phyloP scores from a whole-genome alignment of 2,113 vertebrate genomes.

The Nipponia nippon region DNA sequence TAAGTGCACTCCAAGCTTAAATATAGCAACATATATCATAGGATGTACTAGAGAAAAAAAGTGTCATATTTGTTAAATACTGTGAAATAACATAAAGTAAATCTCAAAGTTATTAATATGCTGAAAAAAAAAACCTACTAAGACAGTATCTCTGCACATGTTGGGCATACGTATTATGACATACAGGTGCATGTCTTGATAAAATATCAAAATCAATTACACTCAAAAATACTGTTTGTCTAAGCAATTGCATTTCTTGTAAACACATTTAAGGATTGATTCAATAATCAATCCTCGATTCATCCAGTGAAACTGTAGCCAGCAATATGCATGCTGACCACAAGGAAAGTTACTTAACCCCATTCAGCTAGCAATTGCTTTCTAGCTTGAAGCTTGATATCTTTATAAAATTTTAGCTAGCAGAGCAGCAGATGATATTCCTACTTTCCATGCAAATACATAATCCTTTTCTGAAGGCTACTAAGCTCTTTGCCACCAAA shows the following conservation, averaged over 20 bases:
- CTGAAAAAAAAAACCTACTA: background rate
- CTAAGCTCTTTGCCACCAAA: conserved; percentile 49
- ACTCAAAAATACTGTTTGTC: background rate
- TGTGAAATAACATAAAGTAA: background rate
- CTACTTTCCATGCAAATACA: conserved; percentile 19
- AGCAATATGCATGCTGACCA: background rate
- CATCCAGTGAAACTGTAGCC: background rate
- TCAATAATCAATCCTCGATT: background rate
- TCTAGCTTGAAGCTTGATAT: background rate
- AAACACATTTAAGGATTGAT: background rate
- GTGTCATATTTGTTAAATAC: background rate
- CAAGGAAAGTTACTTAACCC: background rate
- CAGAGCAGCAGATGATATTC: conserved; percentile 8
- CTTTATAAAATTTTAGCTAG: background rate
- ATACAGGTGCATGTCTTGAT: background rate
- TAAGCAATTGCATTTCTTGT: conserved; percentile 9
- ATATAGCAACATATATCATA: background rate
- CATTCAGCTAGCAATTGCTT: background rate
- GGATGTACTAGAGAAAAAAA: background rate
- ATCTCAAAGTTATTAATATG: background rate
- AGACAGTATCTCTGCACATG: background rate
- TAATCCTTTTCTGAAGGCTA: conserved; percentile 43
- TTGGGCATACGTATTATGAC: background rate
- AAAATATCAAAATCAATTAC: background rate
- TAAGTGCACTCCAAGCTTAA: background rate